These are phyloP conservation scores for Spheniscus mendiculus DNA, from an alignment of 2,113 vertebrate species.

Conservation along the genomic window DNA sequence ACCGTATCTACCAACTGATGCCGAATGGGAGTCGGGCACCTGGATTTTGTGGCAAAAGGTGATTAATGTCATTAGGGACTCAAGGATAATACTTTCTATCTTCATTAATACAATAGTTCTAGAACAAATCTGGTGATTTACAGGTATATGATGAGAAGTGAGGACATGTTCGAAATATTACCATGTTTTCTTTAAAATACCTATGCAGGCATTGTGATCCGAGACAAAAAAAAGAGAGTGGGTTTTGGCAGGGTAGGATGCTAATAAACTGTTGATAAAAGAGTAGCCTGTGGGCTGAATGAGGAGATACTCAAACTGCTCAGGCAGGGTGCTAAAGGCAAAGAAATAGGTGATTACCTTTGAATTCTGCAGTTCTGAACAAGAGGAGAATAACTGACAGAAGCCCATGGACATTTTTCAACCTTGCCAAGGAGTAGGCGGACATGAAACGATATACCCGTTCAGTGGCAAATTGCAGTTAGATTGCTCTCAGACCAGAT, in stretches of 20 bases:
- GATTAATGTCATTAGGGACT: background rate
- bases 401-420: background rate
- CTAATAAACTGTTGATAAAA: slow-evolving; percentile 46
- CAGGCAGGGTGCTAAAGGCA: slow-evolving; percentile 1
- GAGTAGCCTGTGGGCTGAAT: background rate
- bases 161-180: background rate
- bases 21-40: background rate
- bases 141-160: background rate
- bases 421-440: background rate
- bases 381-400: background rate
- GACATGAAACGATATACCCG: background rate
- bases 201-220: background rate
- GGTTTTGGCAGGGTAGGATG: background rate
- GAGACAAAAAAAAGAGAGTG: background rate
- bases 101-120: background rate
- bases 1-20: background rate
- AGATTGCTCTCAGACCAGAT: background rate
- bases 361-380: background rate
- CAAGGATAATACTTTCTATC: background rate
- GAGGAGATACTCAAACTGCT: slow-evolving; percentile 23
- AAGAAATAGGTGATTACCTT: slow-evolving; percentile 9
- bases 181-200: background rate
- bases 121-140: background rate
- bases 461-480: background rate
- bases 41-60: background rate